Percentiles rank a stretch among this genome's conserved stretches.
These are phyloP conservation scores for Acrocera orbiculus DNA, from an alignment of 2,888 invertebrate genomes.

Conservation along the genomic window DNA sequence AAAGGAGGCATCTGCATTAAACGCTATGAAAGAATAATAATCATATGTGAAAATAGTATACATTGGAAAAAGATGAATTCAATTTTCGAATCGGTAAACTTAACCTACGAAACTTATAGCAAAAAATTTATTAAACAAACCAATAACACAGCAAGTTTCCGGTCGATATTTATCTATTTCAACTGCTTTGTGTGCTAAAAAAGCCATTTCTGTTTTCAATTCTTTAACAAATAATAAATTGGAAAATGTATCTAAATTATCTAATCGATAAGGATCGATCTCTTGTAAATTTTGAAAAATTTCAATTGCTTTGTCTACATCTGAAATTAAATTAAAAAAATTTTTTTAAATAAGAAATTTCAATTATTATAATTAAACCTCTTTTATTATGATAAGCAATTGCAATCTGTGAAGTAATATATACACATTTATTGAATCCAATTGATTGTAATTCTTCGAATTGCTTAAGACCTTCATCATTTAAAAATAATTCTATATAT, in stretches of 20 bases:
- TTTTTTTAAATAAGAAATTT: not conserved
- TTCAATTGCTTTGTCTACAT: constrained; percentile 74
- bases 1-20: not conserved
- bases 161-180: constrained; percentile 92
- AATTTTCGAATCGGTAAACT: too few relatives aligned
- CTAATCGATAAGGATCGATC: constrained; percentile 81
- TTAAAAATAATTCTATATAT: constrained; percentile 73
- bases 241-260: constrained; percentile 93
- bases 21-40: not conserved
- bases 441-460: constrained; percentile 56
- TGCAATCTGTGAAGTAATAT: constrained; percentile 82
- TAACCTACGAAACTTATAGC: too few relatives aligned
- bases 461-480: constrained; percentile 74
- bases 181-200: constrained; percentile 82
- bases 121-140: constrained; percentile 30
- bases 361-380: constrained; percentile 40
- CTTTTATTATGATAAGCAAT: constrained; percentile 82
- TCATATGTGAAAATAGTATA: not conserved
- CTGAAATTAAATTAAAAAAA: constrained; percentile 31
- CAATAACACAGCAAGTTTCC: constrained; percentile 95
- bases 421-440: constrained; percentile 76
- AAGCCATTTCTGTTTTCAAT: constrained; percentile 76
- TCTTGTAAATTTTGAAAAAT: constrained; percentile 68
- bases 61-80: not conserved
- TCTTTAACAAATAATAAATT: constrained; percentile 91